Evolutionary conservation across 2,113 vertebrate genomes (phyloP), one percentile per base, ranked within the genome.

Genomic region (Leptosomus discolor): DNA sequence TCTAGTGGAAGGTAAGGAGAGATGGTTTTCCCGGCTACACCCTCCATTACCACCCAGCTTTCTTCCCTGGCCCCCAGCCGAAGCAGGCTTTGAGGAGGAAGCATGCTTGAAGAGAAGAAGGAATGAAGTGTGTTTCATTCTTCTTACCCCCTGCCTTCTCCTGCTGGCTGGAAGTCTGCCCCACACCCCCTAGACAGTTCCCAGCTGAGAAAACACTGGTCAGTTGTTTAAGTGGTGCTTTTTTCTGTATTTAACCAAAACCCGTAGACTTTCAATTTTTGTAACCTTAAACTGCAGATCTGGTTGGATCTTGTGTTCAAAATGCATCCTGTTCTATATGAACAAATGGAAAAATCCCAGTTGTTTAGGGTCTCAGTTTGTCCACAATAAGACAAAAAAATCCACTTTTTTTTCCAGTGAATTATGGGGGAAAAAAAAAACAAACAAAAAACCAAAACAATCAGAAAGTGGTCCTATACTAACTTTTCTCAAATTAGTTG

Each of bases 201-300:
- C 27, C 64, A 94, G 45, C 64, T 82, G 61, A 94, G 30, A 92
- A 90, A 94, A 95, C 45, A 94, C 12, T n/a, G 8, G 12, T 36
- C 77, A 61, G 16, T 78, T 50, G 2, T 86, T 53, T 14, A 91
- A 84, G 27, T 37, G 19, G 2, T 63, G 15, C 1, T 61, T 68
- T 78, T 43, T 53, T 41, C 43, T 46, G 4, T 70, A 34, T 50
- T 85, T 80, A 68, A 81, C 18, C 6, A 29, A 81, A 65, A 65
- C 9, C 12, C 27, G 11, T 18, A 68, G 34, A 50, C 3, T 46
- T 84, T 6, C 8, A 48, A 4, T 37, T 56, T 68, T 81, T 69
- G 22, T 61, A 87, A 67, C 3, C 15, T 92, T 80, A 60, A 65
- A 13, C 6, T 39, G 18, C 0, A 0, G 8, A 48, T 48, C 14